These are phyloP conservation scores for Campylomormyrus tamandua DNA, from an alignment of 2,113 vertebrate species.

Conservation along the genomic window DNA sequence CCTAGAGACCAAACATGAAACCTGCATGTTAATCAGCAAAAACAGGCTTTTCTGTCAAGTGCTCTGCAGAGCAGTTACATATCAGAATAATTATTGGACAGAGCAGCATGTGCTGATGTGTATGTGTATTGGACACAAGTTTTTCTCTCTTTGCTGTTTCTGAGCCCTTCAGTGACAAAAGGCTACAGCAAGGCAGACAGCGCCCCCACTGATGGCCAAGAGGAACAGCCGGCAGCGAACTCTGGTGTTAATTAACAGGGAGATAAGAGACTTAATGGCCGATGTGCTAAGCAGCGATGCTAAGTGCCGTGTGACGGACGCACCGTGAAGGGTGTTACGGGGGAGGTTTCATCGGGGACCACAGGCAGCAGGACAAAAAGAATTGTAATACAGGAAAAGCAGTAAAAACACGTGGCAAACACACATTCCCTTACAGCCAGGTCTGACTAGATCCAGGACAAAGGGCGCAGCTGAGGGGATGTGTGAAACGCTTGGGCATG, in stretches of 20 bases:
- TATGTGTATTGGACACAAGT: neutral
- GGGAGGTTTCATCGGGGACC: neutral
- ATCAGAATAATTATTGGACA: neutral
- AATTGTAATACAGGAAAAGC: neutral
- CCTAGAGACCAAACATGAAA: neutral
- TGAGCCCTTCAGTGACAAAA: neutral
- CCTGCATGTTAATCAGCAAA: neutral
- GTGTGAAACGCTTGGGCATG: neutral
- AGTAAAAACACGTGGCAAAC: neutral
- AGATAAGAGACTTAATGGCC: neutral
- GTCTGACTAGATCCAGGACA: neutral
- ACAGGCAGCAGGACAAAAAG: neutral
- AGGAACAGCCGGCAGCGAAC: neutral
- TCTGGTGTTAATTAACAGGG: neutral
- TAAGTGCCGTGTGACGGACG: neutral
- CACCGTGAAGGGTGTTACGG: neutral
- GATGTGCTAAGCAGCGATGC: neutral
- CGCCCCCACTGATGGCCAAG: neutral
- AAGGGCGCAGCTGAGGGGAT: neutral
- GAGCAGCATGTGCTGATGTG: neutral
- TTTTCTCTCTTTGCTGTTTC: neutral
- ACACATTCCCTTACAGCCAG: neutral
- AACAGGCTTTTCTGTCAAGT: neutral
- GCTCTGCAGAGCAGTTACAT: neutral
- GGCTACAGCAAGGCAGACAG: neutral